Percentiles rank a stretch among this genome's conserved stretches.
These are phyloP conservation scores for Actinia equina DNA, from an alignment of 64 coral and sea anemone genomes.

Conservation along the genomic window DNA sequence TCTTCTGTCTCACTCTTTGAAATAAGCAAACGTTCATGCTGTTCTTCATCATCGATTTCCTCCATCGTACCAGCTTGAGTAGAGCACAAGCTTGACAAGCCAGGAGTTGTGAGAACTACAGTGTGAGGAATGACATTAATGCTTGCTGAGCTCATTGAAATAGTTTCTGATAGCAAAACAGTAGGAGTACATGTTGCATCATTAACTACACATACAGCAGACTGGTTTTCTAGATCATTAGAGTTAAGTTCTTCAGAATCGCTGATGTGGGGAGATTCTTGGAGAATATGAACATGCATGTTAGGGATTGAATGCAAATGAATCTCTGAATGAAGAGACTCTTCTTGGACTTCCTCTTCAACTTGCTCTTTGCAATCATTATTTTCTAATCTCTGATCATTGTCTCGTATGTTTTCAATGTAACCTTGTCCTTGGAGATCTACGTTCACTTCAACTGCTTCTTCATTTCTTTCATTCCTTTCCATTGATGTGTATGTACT, in stretches of 20 bases:
- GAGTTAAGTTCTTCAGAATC: background rate
- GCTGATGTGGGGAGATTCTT: background rate
- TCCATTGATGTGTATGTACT: background rate
- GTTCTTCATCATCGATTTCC: constrained; percentile 46
- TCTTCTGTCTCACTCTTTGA: constrained; percentile 54
- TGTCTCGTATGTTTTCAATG: background rate
- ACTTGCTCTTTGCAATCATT: background rate
- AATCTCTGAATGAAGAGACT: constrained; percentile 2
- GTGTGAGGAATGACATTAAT: constrained; percentile 64
- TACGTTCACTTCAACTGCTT: background rate
- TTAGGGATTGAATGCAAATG: background rate
- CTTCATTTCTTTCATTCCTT: background rate
- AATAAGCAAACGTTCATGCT: constrained; percentile 37
- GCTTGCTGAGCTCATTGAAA: constrained; percentile 61
- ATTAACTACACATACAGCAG: background rate
- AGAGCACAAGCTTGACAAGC: constrained; percentile 59
- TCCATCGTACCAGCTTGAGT: constrained; percentile 58
- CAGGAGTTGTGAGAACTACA: constrained; percentile 81
- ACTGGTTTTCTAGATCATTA: background rate
- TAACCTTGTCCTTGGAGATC: background rate
- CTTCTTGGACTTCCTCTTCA: background rate
- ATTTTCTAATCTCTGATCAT: background rate
- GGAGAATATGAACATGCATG: constrained; percentile 10
- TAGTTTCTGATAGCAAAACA: constrained; percentile 60
- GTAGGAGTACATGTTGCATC: constrained; percentile 25